These are phyloP conservation scores for Glaucidium brasilianum DNA, from an alignment of 2,113 vertebrate species.

Conservation along the genomic window DNA sequence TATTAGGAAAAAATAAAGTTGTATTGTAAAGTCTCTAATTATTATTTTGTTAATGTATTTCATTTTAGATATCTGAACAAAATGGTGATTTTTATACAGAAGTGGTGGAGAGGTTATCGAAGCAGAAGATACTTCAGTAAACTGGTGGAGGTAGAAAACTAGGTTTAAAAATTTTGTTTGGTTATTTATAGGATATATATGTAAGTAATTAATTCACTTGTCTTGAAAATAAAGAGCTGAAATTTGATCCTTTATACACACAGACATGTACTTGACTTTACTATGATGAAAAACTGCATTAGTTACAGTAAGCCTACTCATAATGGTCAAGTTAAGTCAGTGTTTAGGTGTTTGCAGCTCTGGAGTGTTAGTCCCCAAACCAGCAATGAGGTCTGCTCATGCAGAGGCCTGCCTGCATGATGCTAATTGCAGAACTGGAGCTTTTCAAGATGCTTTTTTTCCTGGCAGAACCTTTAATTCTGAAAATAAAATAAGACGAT, in stretches of 20 bases:
- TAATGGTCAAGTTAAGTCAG: neutral
- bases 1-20: neutral
- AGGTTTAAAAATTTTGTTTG: neutral
- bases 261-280: neutral
- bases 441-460: neutral
- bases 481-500: conserved; percentile 15
- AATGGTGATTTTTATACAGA: conserved; percentile 84
- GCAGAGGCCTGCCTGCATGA: neutral
- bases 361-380: neutral
- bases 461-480: neutral
- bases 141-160: conserved; percentile 83
- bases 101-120: conserved; percentile 86
- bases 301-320: neutral
- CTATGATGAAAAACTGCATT: neutral
- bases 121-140: conserved; percentile 80
- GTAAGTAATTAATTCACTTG: neutral
- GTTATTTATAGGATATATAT: neutral
- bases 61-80: conserved; percentile 81
- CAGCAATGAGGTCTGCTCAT: neutral
- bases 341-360: neutral
- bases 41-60: conserved; percentile 43
- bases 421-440: neutral
- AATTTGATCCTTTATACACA: neutral
- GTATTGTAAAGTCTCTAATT: neutral
- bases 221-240: neutral